phyloP scores from a whole-genome alignment of 2,113 vertebrate genomes.

The Ophthalmolycus amberensis region DNA sequence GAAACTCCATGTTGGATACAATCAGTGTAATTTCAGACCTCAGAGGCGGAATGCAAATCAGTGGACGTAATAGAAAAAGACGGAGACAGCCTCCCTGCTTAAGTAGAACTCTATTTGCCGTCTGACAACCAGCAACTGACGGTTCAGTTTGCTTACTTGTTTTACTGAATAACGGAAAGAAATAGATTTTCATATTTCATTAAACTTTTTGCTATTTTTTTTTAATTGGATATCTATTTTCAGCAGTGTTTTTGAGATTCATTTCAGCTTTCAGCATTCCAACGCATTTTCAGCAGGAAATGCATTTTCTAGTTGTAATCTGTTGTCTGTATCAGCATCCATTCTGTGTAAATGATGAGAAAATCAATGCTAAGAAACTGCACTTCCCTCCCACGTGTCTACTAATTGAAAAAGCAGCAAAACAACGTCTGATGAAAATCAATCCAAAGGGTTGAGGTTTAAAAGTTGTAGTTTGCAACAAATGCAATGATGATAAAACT shows the following conservation, averaged over 20 bases:
- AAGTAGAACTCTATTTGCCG: constrained; percentile 31
- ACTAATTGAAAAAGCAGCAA: not conserved
- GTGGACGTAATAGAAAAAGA: constrained; percentile 32
- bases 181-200: not conserved
- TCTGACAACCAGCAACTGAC: constrained; percentile 10
- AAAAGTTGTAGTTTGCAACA: not conserved
- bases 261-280: too few relatives aligned
- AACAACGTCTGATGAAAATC: constrained; percentile 3
- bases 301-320: not conserved
- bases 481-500: not conserved
- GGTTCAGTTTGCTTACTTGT: not conserved
- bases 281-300: too few relatives aligned
- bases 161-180: not conserved
- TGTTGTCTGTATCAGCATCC: not conserved
- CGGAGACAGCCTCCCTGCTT: not conserved
- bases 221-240: too few relatives aligned
- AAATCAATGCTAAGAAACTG: not conserved
- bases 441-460: not conserved
- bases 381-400: not conserved
- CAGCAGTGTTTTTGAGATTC: too few relatives aligned
- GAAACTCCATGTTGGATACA: constrained; percentile 28
- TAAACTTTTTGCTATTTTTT: too few relatives aligned
- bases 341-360: not conserved
- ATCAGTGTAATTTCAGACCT: constrained; percentile 52
- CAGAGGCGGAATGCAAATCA: constrained; percentile 46